A percentile compares a stretch with the other conserved stretches of the same genome.
Evolutionary conservation across 2,888 invertebrate genomes (phyloP).

Genomic region (Drosophila barbarae): DNA sequence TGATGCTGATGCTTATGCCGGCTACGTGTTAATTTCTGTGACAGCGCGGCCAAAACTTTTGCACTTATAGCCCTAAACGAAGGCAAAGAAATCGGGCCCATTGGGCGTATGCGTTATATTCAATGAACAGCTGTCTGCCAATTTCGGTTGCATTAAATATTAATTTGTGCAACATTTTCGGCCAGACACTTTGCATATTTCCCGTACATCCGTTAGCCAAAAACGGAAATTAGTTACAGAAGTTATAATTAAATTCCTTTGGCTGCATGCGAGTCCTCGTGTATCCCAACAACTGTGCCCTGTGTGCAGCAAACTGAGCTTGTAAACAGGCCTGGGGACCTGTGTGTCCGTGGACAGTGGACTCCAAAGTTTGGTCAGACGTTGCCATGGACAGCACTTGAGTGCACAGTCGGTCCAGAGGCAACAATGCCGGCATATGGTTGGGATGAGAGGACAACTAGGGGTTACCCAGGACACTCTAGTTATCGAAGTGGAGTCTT

Average conservation of each 20-base stretch:
- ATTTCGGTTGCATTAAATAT: slow-evolving; percentile 62
- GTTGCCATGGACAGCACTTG: slow-evolving; percentile 55
- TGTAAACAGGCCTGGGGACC: slow-evolving; percentile 56
- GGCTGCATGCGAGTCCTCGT: slow-evolving; percentile 36
- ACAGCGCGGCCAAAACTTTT: slow-evolving; percentile 53
- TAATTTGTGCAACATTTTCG: slow-evolving; percentile 62
- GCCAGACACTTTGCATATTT: slow-evolving; percentile 47
- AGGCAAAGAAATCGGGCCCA: not conserved
- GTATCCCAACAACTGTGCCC: slow-evolving; percentile 13
- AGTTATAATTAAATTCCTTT: slow-evolving; percentile 73
- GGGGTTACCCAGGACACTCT: slow-evolving; percentile 2
- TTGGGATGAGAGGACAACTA: not conserved
- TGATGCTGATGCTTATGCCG: slow-evolving; percentile 62
- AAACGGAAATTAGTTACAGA: slow-evolving; percentile 74
- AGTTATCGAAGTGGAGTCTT: slow-evolving; percentile 50
- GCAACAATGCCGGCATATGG: slow-evolving; percentile 4
- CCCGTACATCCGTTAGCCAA: slow-evolving; percentile 53
- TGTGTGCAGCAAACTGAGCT: slow-evolving; percentile 65
- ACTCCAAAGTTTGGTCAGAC: slow-evolving; percentile 3
- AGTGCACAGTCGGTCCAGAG: slow-evolving; percentile 39
- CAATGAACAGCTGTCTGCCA: slow-evolving; percentile 49
- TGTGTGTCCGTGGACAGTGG: slow-evolving; percentile 38
- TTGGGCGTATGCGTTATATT: slow-evolving; percentile 63
- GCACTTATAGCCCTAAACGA: not conserved
- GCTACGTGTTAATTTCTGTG: slow-evolving; percentile 69